Evolutionary conservation across 1,140 invertebrate species (phyloP), one percentile per base, ranked within the genome.

Genomic region (Solenopsis invicta): DNA sequence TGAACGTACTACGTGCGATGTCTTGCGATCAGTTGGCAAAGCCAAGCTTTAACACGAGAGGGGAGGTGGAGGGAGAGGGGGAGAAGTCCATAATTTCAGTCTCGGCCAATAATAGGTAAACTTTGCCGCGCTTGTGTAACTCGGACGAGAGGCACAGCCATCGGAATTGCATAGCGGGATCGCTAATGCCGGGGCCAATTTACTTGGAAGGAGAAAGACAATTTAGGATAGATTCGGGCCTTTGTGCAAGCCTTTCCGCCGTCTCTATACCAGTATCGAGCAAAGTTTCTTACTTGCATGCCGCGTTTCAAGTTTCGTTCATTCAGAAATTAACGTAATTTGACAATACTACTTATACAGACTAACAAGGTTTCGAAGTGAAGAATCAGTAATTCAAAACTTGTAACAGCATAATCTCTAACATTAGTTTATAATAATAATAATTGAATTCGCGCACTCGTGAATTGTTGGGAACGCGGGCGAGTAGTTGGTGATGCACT

Each of bases 111-210:
- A 88, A 89, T 69, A 71, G 86, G 21, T 52, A 87, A 87, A 81
- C 67, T 82, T 88, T 2, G 56, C 4, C 52, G 37, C 67, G 37
- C 52, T 56, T 72, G 87, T 66, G 67, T 66, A 87, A 90, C 54
- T 74, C 62, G 21, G 59, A 45, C 13, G n/a, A 50, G 61, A 54
- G 24, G 61, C 9, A 1, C 64, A 52, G 21, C 59, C 56, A 71
- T 85, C 41, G 82, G 64, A 90, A 88, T 89, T 89, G 67, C 89
- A 80, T 84, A 24, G 77, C 76, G 45, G 41, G 80, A 74, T 75
- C 67, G 48, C 75, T 86, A 88, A 89, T 87, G 71, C 72, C 66
- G n/a, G 21, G 56, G 12, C 78, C 88, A 90, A 90, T 91, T 91
- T 91, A 76, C 77, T 90, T 84, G 48, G 45, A 85, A 86, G 85